These are phyloP conservation scores for Alaudala cheleensis DNA, from an alignment of 2,113 vertebrate species.

Conservation along the genomic window DNA sequence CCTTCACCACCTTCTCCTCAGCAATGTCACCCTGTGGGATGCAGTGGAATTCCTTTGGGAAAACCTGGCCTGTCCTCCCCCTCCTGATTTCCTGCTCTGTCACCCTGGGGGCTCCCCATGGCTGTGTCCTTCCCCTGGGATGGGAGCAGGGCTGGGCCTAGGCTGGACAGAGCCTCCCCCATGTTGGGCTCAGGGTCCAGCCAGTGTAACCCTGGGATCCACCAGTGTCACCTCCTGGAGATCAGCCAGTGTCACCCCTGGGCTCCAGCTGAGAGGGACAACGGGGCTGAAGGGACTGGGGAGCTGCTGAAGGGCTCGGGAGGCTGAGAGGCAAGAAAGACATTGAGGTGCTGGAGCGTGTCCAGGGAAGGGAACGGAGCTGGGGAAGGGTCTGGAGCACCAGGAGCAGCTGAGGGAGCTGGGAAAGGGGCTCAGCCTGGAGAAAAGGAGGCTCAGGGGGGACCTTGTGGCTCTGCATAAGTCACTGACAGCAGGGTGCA, in stretches of 20 bases:
- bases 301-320: neutral
- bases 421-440: neutral
- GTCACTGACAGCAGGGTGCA: neutral
- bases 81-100: neutral
- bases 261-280: fast-evolving
- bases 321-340: neutral
- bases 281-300: neutral
- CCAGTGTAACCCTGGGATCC: fast-evolving
- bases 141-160: neutral
- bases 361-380: neutral
- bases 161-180: neutral
- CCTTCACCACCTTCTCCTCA: neutral
- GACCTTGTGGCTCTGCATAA: neutral
- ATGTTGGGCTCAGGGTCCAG: neutral
- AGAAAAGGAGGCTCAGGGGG: neutral
- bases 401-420: neutral
- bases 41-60: neutral
- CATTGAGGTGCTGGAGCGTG: fast-evolving
- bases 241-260: neutral
- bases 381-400: neutral
- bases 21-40: fast-evolving
- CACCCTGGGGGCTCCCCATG: neutral
- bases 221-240: neutral
- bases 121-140: too few species aligned
- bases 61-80: neutral